These are phyloP conservation scores for Choristoneura rosaceana DNA, from an alignment of 2,888 invertebrate species.

Conservation along the genomic window DNA sequence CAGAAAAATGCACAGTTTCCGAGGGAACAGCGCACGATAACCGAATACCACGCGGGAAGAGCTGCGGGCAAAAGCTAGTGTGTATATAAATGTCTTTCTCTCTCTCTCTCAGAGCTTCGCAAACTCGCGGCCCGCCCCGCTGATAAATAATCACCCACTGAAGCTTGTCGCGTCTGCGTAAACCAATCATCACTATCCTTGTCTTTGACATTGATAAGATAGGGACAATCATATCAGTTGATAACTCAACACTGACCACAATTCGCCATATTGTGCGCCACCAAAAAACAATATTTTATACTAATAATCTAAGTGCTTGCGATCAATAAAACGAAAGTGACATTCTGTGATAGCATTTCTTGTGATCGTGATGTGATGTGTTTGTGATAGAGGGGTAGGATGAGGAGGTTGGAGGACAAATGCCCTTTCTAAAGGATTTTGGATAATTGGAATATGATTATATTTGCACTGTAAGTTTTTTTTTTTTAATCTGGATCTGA, in stretches of 20 bases:
- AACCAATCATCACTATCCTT: not conserved
- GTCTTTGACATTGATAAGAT: conserved; percentile 36
- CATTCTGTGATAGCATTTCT: no score
- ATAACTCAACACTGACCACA: conserved; percentile 12
- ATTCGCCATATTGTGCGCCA: not conserved
- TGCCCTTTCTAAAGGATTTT: not conserved
- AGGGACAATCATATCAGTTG: conserved; percentile 5
- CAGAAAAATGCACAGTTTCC: no score
- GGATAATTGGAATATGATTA: conserved; percentile 6
- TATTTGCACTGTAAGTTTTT: conserved; percentile 17
- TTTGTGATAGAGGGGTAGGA: not conserved
- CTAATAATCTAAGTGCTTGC: not conserved
- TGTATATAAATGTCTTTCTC: no score
- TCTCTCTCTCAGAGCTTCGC: no score
- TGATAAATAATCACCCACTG: not conserved
- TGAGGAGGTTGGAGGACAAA: not conserved
- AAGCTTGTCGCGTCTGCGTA: not conserved
- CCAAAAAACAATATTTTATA: not conserved
- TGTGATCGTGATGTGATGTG: not conserved
- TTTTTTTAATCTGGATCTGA: no score
- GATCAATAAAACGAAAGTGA: no score
- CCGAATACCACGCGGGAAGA: no score
- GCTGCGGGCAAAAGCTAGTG: no score
- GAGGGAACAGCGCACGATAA: no score
- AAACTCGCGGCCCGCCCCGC: no score